These are phyloP conservation scores for Leucania comma DNA, from an alignment of 2,888 invertebrate species.

Conservation along the genomic window DNA sequence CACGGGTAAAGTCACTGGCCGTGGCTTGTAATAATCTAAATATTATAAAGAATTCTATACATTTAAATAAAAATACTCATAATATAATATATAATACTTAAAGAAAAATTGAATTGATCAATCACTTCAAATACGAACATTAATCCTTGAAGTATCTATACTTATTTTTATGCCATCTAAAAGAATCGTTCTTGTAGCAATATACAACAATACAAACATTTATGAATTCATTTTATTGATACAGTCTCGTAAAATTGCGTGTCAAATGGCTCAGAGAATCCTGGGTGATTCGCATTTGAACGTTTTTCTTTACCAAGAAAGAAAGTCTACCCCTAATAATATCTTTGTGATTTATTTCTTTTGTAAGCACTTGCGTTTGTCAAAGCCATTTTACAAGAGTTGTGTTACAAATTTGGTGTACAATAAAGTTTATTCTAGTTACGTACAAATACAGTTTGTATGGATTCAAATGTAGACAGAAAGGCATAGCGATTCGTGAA, in stretches of 20 bases:
- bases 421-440: not conserved
- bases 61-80: too few relatives aligned
- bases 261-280: conserved; percentile 78
- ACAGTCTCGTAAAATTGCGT: conserved; percentile 80
- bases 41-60: too few relatives aligned
- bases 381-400: conserved; percentile 12
- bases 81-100: too few relatives aligned
- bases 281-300: conserved; percentile 64
- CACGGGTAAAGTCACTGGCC: too few relatives aligned
- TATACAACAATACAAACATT: conserved; percentile 70
- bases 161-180: conserved; percentile 24
- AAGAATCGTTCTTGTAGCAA: conserved; percentile 44
- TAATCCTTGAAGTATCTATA: conserved; percentile 8
- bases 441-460: not conserved
- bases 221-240: conserved; percentile 82
- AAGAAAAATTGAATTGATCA: conserved; percentile 20
- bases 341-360: conserved; percentile 42
- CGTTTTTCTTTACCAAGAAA: conserved; percentile 52
- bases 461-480: not conserved
- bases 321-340: conserved; percentile 36
- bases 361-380: conserved; percentile 33
- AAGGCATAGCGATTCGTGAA: not conserved
- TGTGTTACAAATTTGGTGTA: not conserved
- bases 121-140: conserved; percentile 13
- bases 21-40: too few relatives aligned